phyloP scores from a whole-genome alignment of 2,888 invertebrate species.

The Nomada goodeniana region DNA sequence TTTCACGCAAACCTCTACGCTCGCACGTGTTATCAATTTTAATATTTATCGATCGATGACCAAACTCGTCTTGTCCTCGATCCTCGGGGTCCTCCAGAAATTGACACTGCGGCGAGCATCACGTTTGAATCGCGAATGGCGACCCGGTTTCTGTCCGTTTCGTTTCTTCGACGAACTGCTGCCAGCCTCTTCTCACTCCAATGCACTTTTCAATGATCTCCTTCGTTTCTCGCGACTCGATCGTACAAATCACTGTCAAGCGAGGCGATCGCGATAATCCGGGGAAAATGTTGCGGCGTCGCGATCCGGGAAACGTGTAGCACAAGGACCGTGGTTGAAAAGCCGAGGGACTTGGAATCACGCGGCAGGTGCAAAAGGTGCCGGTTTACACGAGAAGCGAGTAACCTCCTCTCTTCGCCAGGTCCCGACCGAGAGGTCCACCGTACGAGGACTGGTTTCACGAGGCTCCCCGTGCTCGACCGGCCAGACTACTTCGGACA shows the following conservation, averaged over 20 bases:
- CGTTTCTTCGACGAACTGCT: not conserved
- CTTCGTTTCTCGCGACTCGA: not conserved
- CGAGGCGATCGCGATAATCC: not conserved
- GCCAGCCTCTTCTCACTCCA: not conserved
- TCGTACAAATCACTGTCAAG: not conserved
- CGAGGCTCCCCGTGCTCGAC: slow-evolving; percentile 70
- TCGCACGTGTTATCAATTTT: slow-evolving; percentile 35
- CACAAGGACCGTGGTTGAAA: not conserved
- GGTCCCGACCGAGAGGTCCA: slow-evolving; percentile 63
- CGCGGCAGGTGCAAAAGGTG: slow-evolving; percentile 67
- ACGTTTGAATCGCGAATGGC: slow-evolving; percentile 16
- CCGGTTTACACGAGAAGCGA: slow-evolving; percentile 48
- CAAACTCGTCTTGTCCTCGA: not conserved
- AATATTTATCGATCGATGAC: slow-evolving; percentile 2
- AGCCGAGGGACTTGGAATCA: slow-evolving; percentile 47
- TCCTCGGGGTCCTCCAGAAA: slow-evolving; percentile 20
- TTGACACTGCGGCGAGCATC: slow-evolving; percentile 44
- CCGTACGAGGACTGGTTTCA: slow-evolving; percentile 72
- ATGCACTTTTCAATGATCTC: not conserved
- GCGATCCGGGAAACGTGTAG: not conserved
- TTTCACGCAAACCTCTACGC: slow-evolving; percentile 9
- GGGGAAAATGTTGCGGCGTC: not conserved
- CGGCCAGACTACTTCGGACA: slow-evolving; percentile 72
- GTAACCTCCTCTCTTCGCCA: slow-evolving; percentile 51
- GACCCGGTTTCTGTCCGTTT: not conserved